Percentiles rank a stretch among this genome's conserved stretches.
Conservation (phyloP, 2,888 invertebrate species). For the Drosophila cracens region DNA sequence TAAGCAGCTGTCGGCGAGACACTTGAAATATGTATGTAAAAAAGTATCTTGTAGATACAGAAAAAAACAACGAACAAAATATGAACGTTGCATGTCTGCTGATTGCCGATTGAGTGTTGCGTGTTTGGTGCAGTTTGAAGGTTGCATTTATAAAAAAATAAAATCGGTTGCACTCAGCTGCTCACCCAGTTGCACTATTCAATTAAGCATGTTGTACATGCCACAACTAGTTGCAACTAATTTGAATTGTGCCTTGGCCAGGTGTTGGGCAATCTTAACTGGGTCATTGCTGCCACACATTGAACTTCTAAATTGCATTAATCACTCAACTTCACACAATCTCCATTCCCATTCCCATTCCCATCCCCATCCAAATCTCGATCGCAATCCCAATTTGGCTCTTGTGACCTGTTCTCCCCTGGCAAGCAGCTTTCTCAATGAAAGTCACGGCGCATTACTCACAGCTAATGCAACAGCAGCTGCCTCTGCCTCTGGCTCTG, state of each 20-base stretch:
- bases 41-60: constrained; percentile 62
- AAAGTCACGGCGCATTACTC: constrained; percentile 50
- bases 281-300: constrained; percentile 42
- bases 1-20: constrained; percentile 75
- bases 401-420: constrained; percentile 17
- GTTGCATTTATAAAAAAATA: constrained; percentile 39
- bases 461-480: constrained; percentile 19
- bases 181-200: constrained; percentile 55
- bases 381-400: background rate
- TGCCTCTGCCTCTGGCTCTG: background rate
- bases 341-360: background rate
- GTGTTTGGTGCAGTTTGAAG: constrained; percentile 62
- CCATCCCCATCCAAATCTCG: background rate
- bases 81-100: constrained; percentile 57
- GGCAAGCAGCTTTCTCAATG: constrained; percentile 43
- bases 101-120: constrained; percentile 72
- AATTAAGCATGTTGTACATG: constrained; percentile 59
- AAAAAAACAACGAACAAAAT: background rate
- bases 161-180: constrained; percentile 32
- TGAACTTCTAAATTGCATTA: constrained; percentile 46
- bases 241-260: constrained; percentile 48
- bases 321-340: constrained; percentile 28
- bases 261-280: constrained; percentile 44
- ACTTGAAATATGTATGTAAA: constrained; percentile 67
- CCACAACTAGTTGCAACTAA: constrained; percentile 49